Base-by-base conservation (phyloP, 2,888 invertebrate genomes). In the Epirrhoe tristata region DNA sequence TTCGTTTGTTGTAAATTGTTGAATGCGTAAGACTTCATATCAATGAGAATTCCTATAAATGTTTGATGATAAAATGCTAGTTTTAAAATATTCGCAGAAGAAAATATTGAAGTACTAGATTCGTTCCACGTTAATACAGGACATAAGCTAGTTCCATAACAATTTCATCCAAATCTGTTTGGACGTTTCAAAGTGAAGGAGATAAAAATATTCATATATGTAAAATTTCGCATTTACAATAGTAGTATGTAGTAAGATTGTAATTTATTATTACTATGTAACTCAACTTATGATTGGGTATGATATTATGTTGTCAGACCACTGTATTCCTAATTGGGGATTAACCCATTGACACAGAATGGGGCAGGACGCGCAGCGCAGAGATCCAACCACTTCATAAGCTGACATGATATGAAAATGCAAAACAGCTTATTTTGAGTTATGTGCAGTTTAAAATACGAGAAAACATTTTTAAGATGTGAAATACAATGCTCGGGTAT, bases 321-420 rank as follows among this genome's bases (percentile, higher is more conserved):
- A 68, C 72, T 75, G 72, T 71, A 73, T 71, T 76, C 74, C 75
- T 82, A 82, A 85, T 85, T 85, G 84, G 75, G 70, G 71, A 85
- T 84, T 85, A 85, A 84, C 83, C 84, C 77, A 83, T 81, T 85
- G 82, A 83, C 81, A 84, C 77, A 77, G 76, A 81, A 81, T 70
- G 72, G 76, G 72, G 71, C 74, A 77, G 82, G 65, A 66, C 63
- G 59, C 31, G 68, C 14, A 57, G 66, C 58, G 67, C 50, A 58
- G 51, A 48, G 31, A 58, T 17, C 58, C 8, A 43, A 24, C 46
- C 46, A 50, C 50, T 16, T 54, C 6, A 48, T 48, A 16, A 48
- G 14, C 14, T 48, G 16, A 16, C 12, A 48, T 48, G 48, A 48
- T 48, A 43, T 39, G 36, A 39, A 39, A 8, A 39, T 8, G 10